These are phyloP conservation scores for Noturus placidus DNA, from an alignment of 2,113 vertebrate genomes.

Conservation along the genomic window DNA sequence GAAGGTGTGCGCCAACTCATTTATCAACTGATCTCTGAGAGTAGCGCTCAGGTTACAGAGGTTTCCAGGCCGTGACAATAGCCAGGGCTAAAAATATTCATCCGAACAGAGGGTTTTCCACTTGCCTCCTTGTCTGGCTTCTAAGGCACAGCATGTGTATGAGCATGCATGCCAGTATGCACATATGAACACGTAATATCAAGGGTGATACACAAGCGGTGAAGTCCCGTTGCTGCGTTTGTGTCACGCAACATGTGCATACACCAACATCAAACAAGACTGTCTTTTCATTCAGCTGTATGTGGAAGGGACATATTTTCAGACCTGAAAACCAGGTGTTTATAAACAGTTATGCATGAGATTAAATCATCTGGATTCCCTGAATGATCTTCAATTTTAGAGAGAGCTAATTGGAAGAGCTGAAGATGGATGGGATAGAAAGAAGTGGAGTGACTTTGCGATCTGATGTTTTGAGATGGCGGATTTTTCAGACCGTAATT, in stretches of 20 bases:
- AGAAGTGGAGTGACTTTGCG: not conserved
- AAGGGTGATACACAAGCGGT: not conserved
- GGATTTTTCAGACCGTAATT: not conserved
- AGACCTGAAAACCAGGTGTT: not conserved
- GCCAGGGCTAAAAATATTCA: constrained; percentile 69
- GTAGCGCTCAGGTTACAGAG: constrained; percentile 68
- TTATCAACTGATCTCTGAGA: constrained; percentile 63
- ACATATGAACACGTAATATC: not conserved
- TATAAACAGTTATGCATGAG: not conserved
- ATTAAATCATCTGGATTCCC: not conserved
- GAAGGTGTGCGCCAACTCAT: constrained; percentile 64
- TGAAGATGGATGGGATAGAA: not conserved
- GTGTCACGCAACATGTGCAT: not conserved
- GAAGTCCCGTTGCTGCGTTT: not conserved
- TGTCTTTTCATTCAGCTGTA: not conserved
- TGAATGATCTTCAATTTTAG: not conserved
- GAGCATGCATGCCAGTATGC: not conserved
- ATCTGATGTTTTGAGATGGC: not conserved
- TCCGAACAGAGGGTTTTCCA: constrained; percentile 67
- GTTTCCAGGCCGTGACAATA: constrained; percentile 73
- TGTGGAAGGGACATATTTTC: not conserved
- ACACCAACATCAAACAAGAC: not conserved
- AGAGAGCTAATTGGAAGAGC: not conserved
- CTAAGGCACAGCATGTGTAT: constrained; percentile 22
- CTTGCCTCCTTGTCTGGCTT: constrained; percentile 1